These are phyloP conservation scores for Porites cylindrica DNA, from an alignment of 92 coral and sea anemone species.

Conservation along the genomic window DNA sequence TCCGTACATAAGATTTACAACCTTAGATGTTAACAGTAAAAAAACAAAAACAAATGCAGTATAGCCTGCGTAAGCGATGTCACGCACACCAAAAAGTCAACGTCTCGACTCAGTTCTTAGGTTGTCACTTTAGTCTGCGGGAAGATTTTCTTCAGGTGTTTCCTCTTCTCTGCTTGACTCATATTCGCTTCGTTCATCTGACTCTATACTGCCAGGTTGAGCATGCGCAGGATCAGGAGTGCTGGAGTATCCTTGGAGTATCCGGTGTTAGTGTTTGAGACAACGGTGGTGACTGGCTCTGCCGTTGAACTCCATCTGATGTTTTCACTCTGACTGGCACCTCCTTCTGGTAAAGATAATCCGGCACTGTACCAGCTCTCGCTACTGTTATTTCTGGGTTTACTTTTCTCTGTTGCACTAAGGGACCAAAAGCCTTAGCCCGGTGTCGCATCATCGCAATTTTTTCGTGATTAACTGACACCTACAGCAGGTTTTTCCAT, in stretches of 20 bases:
- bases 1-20: not conserved
- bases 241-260: not conserved
- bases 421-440: conserved; percentile 37
- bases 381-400: conserved; percentile 47
- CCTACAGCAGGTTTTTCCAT: conserved; percentile 39
- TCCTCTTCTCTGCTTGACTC: not conserved
- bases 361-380: not conserved
- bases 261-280: not conserved
- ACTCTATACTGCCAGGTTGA: not conserved
- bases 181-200: conserved; percentile 9
- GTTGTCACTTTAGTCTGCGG: too few species aligned
- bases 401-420: conserved; percentile 49
- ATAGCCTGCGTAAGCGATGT: too few species aligned
- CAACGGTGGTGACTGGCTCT: conserved; percentile 12
- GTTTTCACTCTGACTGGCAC: not conserved
- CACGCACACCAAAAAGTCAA: too few species aligned
- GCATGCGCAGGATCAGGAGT: not conserved
- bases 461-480: conserved; percentile 15
- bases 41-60: too few species aligned
- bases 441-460: conserved; percentile 40
- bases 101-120: too few species aligned
- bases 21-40: too few species aligned
- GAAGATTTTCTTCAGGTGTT: not conserved
- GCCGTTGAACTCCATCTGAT: conserved; percentile 1
- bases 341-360: conserved; percentile 5